Percentiles rank a stretch among this genome's conserved stretches.
These are phyloP conservation scores for Crambe crambe DNA, from an alignment of 37 sponge, comb jelly and placozoan species.

Conservation along the genomic window DNA sequence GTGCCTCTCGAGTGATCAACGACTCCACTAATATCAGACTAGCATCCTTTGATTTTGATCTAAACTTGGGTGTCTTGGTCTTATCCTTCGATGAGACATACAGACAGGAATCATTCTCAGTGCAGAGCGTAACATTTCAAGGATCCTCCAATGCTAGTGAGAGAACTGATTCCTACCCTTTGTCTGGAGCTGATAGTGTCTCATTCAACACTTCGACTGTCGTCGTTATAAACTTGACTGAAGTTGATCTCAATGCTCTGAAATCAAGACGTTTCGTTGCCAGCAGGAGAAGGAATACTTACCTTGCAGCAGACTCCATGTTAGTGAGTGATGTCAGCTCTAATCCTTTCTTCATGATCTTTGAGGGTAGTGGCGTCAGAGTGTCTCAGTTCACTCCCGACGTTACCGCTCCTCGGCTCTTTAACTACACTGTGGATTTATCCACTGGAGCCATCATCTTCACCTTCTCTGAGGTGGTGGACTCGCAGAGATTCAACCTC, in stretches of 20 bases:
- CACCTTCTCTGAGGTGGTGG: slow-evolving; percentile 82
- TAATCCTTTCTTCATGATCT: slow-evolving; percentile 37
- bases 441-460: slow-evolving; percentile 57
- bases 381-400: slow-evolving; percentile 54
- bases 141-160: slow-evolving; percentile 43
- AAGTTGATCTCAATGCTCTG: slow-evolving; percentile 72
- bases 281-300: slow-evolving; percentile 54
- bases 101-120: slow-evolving; percentile 21
- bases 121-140: slow-evolving; percentile 64
- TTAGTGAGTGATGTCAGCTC: slow-evolving; percentile 58
- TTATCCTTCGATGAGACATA: slow-evolving; percentile 70
- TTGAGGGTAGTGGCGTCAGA: slow-evolving; percentile 20
- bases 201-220: slow-evolving; percentile 4
- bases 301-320: slow-evolving; percentile 35
- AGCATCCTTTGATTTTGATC: slow-evolving; percentile 59
- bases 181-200: slow-evolving; percentile 21
- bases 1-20: slow-evolving; percentile 51
- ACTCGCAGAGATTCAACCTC: slow-evolving; percentile 36
- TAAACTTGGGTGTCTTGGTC: slow-evolving; percentile 62
- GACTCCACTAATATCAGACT: slow-evolving; percentile 60
- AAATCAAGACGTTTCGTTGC: slow-evolving; percentile 59
- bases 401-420: slow-evolving; percentile 49
- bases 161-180: slow-evolving; percentile 47
- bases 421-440: slow-evolving; percentile 72
- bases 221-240: slow-evolving; percentile 34